phyloP scores from a whole-genome alignment of 2,797 vertebrate species.

The Enoplosus armatus region DNA sequence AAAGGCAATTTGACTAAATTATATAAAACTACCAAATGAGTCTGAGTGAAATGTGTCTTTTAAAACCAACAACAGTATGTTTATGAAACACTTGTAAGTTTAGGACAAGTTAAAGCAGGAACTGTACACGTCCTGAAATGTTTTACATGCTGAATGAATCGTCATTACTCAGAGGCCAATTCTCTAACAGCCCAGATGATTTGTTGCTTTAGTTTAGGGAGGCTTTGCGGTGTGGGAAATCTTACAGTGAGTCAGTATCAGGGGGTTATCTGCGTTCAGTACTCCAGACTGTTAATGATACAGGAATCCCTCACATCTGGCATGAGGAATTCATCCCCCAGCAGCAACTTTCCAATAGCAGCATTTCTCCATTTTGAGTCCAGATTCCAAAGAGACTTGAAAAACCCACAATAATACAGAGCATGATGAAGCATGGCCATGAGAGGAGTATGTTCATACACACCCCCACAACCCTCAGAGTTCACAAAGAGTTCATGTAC shows the following conservation, averaged over 20 bases:
- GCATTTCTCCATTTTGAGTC: slow-evolving; percentile 46
- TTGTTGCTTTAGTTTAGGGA: slow-evolving; percentile 12
- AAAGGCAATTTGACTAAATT: background rate
- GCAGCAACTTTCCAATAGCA: slow-evolving; percentile 13
- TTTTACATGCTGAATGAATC: slow-evolving; percentile 7
- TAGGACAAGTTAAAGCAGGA: background rate
- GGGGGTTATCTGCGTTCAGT: slow-evolving; percentile 44
- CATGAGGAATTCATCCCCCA: slow-evolving; percentile 44
- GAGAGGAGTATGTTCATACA: slow-evolving; percentile 39
- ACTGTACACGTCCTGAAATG: background rate
- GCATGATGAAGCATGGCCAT: slow-evolving; percentile 43
- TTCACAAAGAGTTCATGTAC: slow-evolving; percentile 62
- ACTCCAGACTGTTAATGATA: slow-evolving; percentile 62
- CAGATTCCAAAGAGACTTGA: slow-evolving; percentile 53
- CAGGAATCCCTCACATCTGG: slow-evolving; percentile 71
- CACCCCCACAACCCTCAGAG: slow-evolving; percentile 21
- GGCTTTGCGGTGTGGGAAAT: slow-evolving; percentile 42
- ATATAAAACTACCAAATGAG: background rate
- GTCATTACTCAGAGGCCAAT: slow-evolving; percentile 1
- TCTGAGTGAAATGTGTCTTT: background rate
- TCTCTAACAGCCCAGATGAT: slow-evolving; percentile 28
- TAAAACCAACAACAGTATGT: background rate
- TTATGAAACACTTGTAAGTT: background rate
- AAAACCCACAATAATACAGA: slow-evolving; percentile 50
- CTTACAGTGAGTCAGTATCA: slow-evolving; percentile 17